Conservation (phyloP, 2,888 invertebrate genomes). For the Drosophila meridiana region DNA sequence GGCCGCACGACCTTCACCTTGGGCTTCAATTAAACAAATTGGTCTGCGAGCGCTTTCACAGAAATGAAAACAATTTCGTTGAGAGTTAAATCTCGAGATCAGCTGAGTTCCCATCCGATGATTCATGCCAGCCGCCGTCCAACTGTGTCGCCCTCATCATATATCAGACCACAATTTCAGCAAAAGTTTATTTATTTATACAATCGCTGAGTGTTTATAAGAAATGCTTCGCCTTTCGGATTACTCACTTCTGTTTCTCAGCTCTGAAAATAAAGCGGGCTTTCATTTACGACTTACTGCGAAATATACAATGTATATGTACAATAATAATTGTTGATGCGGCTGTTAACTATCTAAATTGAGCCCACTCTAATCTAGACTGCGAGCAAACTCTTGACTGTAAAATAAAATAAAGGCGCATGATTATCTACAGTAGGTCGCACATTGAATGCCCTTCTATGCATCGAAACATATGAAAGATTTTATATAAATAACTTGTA, state of each 20-base stretch:
- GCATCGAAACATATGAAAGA: not conserved
- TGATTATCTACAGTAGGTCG: not conserved
- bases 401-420: not conserved
- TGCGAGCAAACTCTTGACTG: not conserved
- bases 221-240: constrained; percentile 16
- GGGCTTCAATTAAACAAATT: constrained; percentile 73
- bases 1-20: constrained; percentile 75
- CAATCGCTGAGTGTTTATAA: constrained; percentile 45
- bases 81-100: constrained; percentile 48
- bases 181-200: constrained; percentile 30
- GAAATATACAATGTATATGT: constrained; percentile 2
- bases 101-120: constrained; percentile 55
- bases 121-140: constrained; percentile 40
- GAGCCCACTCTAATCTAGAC: not conserved
- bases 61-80: constrained; percentile 66
- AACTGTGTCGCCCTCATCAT: constrained; percentile 3
- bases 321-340: constrained; percentile 3
- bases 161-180: not conserved
- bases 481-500: not conserved
- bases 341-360: constrained; percentile 6
- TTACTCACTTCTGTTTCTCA: constrained; percentile 47
- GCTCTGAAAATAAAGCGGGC: not conserved
- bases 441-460: not conserved
- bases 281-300: not conserved
- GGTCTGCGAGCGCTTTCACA: constrained; percentile 61